Conservation (phyloP, 2,113 vertebrate genomes). For the Mustela nigripes region DNA sequence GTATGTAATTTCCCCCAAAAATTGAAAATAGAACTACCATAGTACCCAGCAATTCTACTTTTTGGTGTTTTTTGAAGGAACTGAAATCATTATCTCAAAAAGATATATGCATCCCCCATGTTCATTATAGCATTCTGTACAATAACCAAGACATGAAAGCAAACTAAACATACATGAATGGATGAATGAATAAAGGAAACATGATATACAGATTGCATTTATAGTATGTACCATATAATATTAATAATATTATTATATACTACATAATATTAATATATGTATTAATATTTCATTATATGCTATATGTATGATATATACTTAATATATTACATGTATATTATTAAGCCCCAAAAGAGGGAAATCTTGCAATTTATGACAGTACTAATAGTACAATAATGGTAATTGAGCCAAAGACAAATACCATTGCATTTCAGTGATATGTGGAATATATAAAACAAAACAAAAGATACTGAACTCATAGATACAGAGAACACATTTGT, state of each 20-base stretch:
- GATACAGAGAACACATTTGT: not conserved
- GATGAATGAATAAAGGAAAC: not conserved
- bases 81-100: not conserved
- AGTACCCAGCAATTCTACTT: not conserved
- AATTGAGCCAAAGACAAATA: not conserved
- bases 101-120: not conserved
- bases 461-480: not conserved
- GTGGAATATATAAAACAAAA: not conserved
- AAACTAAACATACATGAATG: not conserved
- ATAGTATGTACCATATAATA: not conserved
- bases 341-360: not conserved
- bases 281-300: not conserved
- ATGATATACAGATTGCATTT: not conserved
- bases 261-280: not conserved
- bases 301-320: not conserved
- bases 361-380: no score
- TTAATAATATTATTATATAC: not conserved
- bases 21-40: not conserved
- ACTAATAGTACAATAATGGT: not conserved
- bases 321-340: not conserved
- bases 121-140: not conserved
- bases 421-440: not conserved
- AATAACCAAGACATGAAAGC: not conserved
- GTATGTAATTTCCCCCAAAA: not conserved
- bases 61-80: not conserved